Conservation (phyloP, 2,113 vertebrate species). For the Grammomys dolichurus region DNA sequence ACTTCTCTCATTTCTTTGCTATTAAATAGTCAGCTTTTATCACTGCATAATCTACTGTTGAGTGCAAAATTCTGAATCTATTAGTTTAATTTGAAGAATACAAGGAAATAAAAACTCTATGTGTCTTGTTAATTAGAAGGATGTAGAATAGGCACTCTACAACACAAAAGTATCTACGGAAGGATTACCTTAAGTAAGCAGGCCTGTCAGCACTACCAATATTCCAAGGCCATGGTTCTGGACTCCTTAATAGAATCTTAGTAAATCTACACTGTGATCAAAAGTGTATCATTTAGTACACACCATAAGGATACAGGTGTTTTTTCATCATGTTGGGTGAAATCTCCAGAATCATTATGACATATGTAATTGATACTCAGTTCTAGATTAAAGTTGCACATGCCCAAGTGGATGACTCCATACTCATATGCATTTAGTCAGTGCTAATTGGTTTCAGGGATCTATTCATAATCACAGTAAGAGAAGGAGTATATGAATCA, state of each 20-base stretch:
- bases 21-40: neutral
- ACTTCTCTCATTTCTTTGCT: neutral
- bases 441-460: neutral
- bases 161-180: neutral
- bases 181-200: neutral
- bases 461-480: neutral
- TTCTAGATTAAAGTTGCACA: neutral
- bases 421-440: neutral
- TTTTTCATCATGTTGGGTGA: no score
- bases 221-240: neutral
- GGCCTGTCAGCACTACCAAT: neutral
- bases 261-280: rapidly evolving
- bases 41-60: neutral
- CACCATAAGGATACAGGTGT: rapidly evolving
- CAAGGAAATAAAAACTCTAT: neutral
- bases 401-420: neutral
- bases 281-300: neutral
- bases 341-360: neutral
- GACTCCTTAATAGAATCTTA: rapidly evolving
- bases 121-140: neutral
- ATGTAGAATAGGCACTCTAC: neutral
- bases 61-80: neutral
- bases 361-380: neutral
- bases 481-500: neutral
- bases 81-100: neutral